These are phyloP conservation scores for Gymnothorax reevesii DNA, from an alignment of 2,797 vertebrate species.

Conservation along the genomic window DNA sequence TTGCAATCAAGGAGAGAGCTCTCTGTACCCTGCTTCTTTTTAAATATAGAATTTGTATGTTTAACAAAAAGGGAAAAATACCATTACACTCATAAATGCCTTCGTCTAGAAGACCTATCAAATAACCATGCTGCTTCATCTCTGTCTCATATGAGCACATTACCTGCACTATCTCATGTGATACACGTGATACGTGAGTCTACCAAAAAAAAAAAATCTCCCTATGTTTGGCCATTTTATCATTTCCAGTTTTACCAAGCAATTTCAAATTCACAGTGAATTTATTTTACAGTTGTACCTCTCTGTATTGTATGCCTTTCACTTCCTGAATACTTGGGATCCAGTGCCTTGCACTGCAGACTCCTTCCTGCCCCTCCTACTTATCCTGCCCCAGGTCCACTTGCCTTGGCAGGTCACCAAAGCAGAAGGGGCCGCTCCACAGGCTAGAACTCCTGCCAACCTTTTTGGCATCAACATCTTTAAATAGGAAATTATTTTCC, in stretches of 20 bases:
- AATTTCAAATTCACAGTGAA: too few species aligned
- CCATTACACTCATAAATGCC: not conserved
- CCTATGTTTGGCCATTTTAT: not conserved
- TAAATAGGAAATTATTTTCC: not conserved
- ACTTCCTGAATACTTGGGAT: not conserved
- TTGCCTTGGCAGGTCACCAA: constrained; percentile 14
- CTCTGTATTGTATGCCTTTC: not conserved
- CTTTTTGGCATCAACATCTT: not conserved
- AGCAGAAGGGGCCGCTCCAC: not conserved
- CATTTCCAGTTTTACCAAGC: not conserved
- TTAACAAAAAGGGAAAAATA: not conserved
- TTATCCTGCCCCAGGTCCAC: not conserved
- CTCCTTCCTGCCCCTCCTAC: not conserved
- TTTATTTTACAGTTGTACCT: not conserved
- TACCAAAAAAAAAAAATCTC: not conserved
- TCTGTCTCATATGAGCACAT: not conserved
- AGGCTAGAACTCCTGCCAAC: not conserved
- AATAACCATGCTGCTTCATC: not conserved
- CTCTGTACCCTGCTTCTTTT: not conserved
- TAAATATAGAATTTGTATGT: not conserved
- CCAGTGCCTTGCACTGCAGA: not conserved
- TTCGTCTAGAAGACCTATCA: not conserved
- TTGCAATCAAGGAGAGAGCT: not conserved
- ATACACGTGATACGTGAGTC: not conserved
- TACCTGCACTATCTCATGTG: not conserved